Evolutionary conservation across 1,140 invertebrate genomes (phyloP).

Genomic region (Callitettix versicolor): DNA sequence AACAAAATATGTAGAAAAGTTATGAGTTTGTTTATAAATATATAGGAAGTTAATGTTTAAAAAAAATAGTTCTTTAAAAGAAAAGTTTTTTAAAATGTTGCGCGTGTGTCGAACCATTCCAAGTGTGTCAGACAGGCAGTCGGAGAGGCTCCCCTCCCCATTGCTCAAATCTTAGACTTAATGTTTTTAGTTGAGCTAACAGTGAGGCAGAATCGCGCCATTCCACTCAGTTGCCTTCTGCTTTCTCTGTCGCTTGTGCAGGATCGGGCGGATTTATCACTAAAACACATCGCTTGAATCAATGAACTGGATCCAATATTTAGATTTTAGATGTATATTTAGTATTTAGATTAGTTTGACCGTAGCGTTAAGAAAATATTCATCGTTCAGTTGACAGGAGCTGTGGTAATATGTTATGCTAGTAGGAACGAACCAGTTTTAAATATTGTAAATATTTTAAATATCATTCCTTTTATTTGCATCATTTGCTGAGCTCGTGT

Average conservation of each 20-base stretch:
- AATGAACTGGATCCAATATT: conserved; percentile 18
- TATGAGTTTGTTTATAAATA: conserved; percentile 19
- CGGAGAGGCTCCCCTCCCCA: conserved; percentile 3
- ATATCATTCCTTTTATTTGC: conserved; percentile 13
- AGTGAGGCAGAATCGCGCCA: background rate
- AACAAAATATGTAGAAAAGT: conserved; percentile 19
- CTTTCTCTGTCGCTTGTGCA: conserved; percentile 11
- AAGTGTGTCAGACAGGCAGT: background rate
- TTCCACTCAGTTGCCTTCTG: conserved; percentile 10
- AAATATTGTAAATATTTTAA: conserved; percentile 26
- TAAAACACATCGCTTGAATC: conserved; percentile 18
- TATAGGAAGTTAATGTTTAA: conserved; percentile 19
- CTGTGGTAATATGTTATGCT: conserved; percentile 15
- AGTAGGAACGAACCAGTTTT: conserved; percentile 21
- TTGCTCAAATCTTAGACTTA: conserved; percentile 17
- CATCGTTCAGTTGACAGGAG: conserved; percentile 18
- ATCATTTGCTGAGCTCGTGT: conserved; percentile 6
- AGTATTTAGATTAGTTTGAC: conserved; percentile 26
- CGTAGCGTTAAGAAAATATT: conserved; percentile 22
- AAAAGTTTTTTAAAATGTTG: conserved; percentile 11
- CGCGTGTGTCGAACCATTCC: conserved; percentile 16
- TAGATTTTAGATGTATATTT: conserved; percentile 26
- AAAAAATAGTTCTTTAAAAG: conserved; percentile 14
- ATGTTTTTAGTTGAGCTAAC: conserved; percentile 14
- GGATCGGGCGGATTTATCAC: too few relatives aligned